Evolutionary conservation across 2,888 invertebrate species (phyloP), one percentile per base, ranked within the genome.

Genomic region (Chrysolina haemoptera): DNA sequence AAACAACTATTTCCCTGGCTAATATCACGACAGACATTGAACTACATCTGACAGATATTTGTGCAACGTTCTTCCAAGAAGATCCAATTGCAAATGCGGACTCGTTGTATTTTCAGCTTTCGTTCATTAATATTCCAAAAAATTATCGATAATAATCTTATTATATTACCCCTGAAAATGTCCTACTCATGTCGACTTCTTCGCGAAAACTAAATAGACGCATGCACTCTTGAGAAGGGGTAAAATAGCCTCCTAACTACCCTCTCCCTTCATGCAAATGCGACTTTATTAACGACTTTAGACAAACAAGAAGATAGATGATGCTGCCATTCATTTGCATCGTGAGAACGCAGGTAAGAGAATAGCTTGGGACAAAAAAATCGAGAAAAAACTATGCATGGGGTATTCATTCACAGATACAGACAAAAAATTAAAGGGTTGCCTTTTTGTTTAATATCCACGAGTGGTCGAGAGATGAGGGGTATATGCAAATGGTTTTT

Each of bases 341-440:
- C 77, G 77, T 77, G 77, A 77, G 77, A 78, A 78, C 71, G 74
- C 76, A 76, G 78, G 76, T 76, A 78, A 73, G 68, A 71, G 76
- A 70, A 76, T 69, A 43, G 71, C 63, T 59, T 40, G 43, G 64
- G 76, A 76, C 67, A 76, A 74, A 74, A 68, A 73, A 76, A 71
- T 18, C 70, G 43, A n/a, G 62, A 66, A 76, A 76, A 76, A 76
- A 75, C 75, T 75, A 75, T 72, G 70, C 75, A 75, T 70, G 72
- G 72, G 75, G 75, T 72, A 72, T 69, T 70, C 71, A 67, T 69
- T 65, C 68, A 67, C 69, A 50, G 70, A 70, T 59, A 73, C 63
- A 63, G 65, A 74, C 74, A 74, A 73, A 75, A 76, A 77, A 76
- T 77, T 69, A 77, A 72, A 77, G 77, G 77, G 77, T 77, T 72